Conservation (phyloP, 2,113 vertebrate species). For the Heterocephalus glaber region DNA sequence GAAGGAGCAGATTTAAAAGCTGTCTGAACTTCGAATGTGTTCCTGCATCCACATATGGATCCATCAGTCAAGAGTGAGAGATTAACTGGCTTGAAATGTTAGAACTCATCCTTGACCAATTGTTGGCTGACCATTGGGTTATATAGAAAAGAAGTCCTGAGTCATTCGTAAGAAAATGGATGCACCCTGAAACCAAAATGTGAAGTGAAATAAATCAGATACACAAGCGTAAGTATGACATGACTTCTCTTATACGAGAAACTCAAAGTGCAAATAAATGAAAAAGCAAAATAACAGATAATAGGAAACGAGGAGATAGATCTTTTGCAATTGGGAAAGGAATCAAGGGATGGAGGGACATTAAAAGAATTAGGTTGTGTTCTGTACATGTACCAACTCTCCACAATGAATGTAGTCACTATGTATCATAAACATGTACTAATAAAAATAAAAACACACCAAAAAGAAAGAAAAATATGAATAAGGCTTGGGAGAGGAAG, state of each 20-base stretch:
- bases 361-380: not conserved
- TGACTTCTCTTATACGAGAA: not conserved
- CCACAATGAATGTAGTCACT: not conserved
- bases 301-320: not conserved
- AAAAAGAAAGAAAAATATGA: not conserved
- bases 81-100: not conserved
- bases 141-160: not conserved
- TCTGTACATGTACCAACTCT: not conserved
- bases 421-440: not conserved
- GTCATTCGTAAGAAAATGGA: not conserved
- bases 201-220: not conserved
- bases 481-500: not conserved
- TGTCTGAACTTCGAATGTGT: not conserved
- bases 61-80: not conserved
- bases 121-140: not conserved
- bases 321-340: not conserved
- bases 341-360: not conserved
- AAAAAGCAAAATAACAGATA: not conserved
- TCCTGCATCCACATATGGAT: not conserved
- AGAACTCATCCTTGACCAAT: not conserved
- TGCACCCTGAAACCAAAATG: not conserved
- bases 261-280: not conserved
- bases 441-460: not conserved
- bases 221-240: not conserved
- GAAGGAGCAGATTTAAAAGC: not conserved